Conservation (phyloP, 2,888 invertebrate species). For the Flabesymbios commensalis region DNA sequence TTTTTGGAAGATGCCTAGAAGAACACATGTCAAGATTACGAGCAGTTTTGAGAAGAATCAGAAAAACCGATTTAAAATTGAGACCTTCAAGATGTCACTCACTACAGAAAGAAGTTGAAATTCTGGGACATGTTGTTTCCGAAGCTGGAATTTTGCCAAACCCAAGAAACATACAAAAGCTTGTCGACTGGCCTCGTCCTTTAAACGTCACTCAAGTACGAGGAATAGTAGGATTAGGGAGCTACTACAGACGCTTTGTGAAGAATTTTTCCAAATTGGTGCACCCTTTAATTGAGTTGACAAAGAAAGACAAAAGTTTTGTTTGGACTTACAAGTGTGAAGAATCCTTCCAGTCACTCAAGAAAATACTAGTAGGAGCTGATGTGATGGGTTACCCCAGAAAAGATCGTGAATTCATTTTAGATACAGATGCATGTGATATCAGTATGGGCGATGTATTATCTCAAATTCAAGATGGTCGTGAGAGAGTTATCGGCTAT, state of each 20-base stretch:
- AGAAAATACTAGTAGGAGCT: conserved; percentile 3
- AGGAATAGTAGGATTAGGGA: conserved; percentile 30
- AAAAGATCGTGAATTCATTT: not conserved
- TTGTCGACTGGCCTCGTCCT: conserved; percentile 3
- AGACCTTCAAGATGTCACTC: conserved; percentile 28
- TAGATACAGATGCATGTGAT: conserved; percentile 24
- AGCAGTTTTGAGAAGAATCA: conserved; percentile 24
- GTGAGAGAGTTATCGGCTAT: conserved; percentile 22
- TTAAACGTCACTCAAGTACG: conserved; percentile 20
- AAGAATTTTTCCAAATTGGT: conserved; percentile 23
- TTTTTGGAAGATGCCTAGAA: conserved; percentile 1
- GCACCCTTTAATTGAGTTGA: conserved; percentile 20
- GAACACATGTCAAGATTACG: conserved; percentile 29
- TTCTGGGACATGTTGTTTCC: conserved; percentile 22
- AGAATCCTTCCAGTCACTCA: conserved; percentile 9
- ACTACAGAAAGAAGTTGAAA: conserved; percentile 19
- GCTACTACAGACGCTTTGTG: conserved; percentile 29
- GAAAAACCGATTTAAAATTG: conserved; percentile 12
- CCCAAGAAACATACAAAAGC: not conserved
- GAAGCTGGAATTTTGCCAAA: not conserved
- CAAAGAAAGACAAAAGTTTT: conserved; percentile 8
- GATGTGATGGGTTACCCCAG: conserved; percentile 23
- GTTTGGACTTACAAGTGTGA: conserved; percentile 20
- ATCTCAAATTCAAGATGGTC: conserved; percentile 20
- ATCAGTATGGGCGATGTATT: conserved; percentile 14